Percentiles rank a stretch among this genome's conserved stretches.
These are phyloP conservation scores for Aleadryas rufinucha DNA, from an alignment of 2,113 vertebrate species.

Conservation along the genomic window DNA sequence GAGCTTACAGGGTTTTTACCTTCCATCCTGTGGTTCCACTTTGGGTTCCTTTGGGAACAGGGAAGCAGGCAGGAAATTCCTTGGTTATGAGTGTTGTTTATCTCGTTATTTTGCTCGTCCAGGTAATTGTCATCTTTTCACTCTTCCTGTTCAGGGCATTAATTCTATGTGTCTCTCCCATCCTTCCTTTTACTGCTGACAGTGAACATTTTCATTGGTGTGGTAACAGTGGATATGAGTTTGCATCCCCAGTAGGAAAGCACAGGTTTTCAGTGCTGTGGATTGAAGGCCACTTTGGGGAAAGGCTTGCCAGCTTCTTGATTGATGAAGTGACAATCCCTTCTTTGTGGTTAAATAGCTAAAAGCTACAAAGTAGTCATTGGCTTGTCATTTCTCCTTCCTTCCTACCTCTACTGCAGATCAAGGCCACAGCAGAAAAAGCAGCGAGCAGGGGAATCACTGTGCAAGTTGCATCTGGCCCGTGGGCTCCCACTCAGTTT, in stretches of 20 bases:
- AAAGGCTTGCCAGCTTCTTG: neutral
- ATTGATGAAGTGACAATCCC: neutral
- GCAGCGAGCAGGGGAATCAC: neutral
- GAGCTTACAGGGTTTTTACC: neutral
- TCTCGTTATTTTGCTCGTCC: conserved; percentile 1
- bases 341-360: neutral
- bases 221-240: neutral
- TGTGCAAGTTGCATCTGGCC: neutral
- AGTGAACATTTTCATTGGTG: neutral
- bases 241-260: neutral
- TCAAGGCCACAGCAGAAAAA: neutral
- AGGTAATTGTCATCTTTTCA: conserved; percentile 12
- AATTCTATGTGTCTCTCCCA: neutral
- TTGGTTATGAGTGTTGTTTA: conserved; percentile 18
- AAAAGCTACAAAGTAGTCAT: neutral
- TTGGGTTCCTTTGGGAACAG: neutral
- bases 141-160: conserved; percentile 7
- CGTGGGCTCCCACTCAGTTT: fast-evolving
- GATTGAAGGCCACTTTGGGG: neutral
- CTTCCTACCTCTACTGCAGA: neutral
- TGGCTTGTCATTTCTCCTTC: neutral
- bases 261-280: neutral
- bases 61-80: conserved; percentile 41
- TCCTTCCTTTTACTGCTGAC: neutral
- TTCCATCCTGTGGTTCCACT: neutral